phyloP scores from a whole-genome alignment of 64 coral and sea anemone genomes.

The Dendronephthya gigantea region DNA sequence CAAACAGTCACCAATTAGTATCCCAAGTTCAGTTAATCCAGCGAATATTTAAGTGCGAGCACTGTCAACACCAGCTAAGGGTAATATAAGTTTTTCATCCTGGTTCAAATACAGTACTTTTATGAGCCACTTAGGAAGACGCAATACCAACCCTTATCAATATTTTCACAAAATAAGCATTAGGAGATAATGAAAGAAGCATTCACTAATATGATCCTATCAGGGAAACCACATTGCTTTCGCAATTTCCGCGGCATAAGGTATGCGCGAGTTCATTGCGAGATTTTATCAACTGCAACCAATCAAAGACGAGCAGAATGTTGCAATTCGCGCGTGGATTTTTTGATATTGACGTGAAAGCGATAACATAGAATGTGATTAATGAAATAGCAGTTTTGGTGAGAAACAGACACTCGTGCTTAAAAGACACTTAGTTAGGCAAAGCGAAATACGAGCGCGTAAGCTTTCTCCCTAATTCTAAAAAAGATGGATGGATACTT shows the following conservation, averaged over 20 bases:
- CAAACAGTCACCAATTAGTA: too few relatives aligned
- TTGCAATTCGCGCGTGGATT: background rate
- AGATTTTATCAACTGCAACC: background rate
- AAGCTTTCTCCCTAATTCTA: background rate
- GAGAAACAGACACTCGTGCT: too few relatives aligned
- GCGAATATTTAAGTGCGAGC: too few relatives aligned
- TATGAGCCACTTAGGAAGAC: background rate
- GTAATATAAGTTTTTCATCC: background rate
- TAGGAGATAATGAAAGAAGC: background rate
- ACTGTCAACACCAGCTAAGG: too few relatives aligned
- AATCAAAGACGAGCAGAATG: background rate
- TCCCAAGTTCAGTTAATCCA: too few relatives aligned
- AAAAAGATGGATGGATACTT: background rate
- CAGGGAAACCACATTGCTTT: background rate
- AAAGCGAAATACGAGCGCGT: background rate
- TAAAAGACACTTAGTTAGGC: background rate
- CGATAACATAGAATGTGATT: background rate
- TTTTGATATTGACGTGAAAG: background rate
- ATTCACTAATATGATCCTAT: background rate
- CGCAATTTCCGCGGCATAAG: background rate
- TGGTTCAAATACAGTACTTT: background rate
- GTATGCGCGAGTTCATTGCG: background rate
- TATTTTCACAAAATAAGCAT: background rate
- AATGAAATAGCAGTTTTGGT: background rate
- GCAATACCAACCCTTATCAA: background rate